Conservation (phyloP, 2,888 invertebrate genomes). For the Phymatocera aterrima region DNA sequence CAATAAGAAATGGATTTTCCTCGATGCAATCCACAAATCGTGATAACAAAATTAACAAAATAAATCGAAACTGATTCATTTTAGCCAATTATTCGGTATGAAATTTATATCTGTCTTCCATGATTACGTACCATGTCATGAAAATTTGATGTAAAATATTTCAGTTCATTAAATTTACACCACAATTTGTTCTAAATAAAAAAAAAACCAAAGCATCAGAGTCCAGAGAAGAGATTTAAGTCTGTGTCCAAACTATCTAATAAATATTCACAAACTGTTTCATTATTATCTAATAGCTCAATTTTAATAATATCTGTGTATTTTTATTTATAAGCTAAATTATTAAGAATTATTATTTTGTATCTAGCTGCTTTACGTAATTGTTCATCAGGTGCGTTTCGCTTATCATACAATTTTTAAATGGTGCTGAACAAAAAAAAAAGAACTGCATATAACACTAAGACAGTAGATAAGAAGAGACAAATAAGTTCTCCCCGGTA, state of each 20-base stretch:
- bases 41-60: neutral
- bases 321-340: conserved; percentile 16
- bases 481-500: too few relatives aligned
- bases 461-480: neutral
- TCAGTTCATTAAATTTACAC: neutral
- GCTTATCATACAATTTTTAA: conserved; percentile 29
- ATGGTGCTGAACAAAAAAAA: conserved; percentile 14
- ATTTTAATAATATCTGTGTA: conserved; percentile 10
- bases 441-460: neutral
- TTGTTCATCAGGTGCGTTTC: conserved; percentile 14
- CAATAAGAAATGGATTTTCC: neutral
- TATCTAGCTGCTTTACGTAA: neutral
- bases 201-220: conserved; percentile 34
- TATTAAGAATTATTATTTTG: neutral
- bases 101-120: conserved; percentile 34
- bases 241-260: conserved; percentile 22
- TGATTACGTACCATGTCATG: neutral
- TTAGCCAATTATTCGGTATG: conserved; percentile 21
- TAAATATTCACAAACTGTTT: conserved; percentile 5
- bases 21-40: neutral
- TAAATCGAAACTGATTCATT: conserved; percentile 32
- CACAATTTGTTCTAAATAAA: neutral
- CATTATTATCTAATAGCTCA: conserved; percentile 1
- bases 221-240: conserved; percentile 39
- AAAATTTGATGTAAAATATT: neutral